These are phyloP conservation scores for Herminia tarsipennalis DNA, from an alignment of 2,888 invertebrate species.

Conservation along the genomic window DNA sequence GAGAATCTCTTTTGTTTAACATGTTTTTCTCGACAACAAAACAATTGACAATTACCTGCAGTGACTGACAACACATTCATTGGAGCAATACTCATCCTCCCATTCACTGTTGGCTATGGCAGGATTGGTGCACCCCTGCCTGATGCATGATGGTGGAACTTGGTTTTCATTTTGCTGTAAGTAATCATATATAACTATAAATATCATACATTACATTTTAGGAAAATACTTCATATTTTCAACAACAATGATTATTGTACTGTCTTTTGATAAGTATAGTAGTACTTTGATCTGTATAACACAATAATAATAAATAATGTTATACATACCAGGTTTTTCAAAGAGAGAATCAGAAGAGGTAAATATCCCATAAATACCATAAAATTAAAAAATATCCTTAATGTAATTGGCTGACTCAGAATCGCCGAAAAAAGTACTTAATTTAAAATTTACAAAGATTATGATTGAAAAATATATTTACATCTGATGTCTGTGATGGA, in stretches of 20 bases:
- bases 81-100: conserved; percentile 99
- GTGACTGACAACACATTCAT: conserved; percentile 98
- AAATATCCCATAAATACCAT: no score
- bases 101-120: conserved; percentile 97
- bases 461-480: conserved; percentile 47
- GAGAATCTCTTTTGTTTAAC: conserved; percentile 1
- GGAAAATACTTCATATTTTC: no score
- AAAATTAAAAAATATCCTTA: no score
- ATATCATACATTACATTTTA: no score
- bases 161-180: conserved; percentile 78
- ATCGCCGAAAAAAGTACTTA: no score
- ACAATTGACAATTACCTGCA: conserved; percentile 87
- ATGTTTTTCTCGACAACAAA: neutral
- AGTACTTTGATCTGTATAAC: no score
- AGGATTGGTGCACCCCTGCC: conserved; percentile 95
- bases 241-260: neutral
- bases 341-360: no score
- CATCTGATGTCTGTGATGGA: conserved; percentile 75
- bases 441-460: no score
- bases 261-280: no score
- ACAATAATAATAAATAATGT: no score
- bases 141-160: conserved; percentile 89
- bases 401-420: no score
- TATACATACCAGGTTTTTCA: no score
- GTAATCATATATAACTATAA: conserved; percentile 42